Evolutionary conservation across 2,797 vertebrate genomes (phyloP).

Genomic region (Muraenolepis orangiensis): DNA sequence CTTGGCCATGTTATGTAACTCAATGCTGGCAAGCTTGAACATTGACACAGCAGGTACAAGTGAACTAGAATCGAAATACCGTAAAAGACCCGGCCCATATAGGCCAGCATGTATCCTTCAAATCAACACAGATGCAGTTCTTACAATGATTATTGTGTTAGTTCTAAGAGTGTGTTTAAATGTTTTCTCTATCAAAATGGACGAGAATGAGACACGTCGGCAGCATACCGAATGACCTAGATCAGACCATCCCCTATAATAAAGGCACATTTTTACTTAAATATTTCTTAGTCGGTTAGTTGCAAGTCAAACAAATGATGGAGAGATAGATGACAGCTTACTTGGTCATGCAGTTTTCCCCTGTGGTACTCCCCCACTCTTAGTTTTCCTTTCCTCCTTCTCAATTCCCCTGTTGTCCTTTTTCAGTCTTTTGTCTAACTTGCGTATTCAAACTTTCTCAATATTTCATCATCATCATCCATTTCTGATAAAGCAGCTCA

Average conservation of each 20-base stretch:
- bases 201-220: neutral
- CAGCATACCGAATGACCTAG: neutral
- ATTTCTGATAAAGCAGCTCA: slow-evolving; percentile 29
- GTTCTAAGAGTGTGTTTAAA: neutral
- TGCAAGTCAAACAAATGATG: neutral
- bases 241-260: neutral
- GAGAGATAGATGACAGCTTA: slow-evolving; percentile 39
- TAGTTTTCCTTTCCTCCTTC: slow-evolving; percentile 13
- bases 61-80: slow-evolving; percentile 4
- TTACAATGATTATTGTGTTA: neutral
- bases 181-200: neutral
- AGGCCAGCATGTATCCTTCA: neutral
- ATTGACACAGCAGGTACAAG: slow-evolving; percentile 2
- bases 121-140: too few relatives aligned
- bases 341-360: slow-evolving; percentile 32
- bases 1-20: neutral
- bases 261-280: neutral
- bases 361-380: slow-evolving; percentile 16
- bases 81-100: neutral
- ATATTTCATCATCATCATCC: slow-evolving; percentile 15
- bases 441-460: neutral
- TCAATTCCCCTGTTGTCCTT: slow-evolving; percentile 9
- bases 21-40: neutral
- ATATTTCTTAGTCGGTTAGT: neutral
- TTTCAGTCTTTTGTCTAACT: neutral